Base-by-base conservation (phyloP, 2,888 invertebrate species). In the Lordiphosa andalusiaca region DNA sequence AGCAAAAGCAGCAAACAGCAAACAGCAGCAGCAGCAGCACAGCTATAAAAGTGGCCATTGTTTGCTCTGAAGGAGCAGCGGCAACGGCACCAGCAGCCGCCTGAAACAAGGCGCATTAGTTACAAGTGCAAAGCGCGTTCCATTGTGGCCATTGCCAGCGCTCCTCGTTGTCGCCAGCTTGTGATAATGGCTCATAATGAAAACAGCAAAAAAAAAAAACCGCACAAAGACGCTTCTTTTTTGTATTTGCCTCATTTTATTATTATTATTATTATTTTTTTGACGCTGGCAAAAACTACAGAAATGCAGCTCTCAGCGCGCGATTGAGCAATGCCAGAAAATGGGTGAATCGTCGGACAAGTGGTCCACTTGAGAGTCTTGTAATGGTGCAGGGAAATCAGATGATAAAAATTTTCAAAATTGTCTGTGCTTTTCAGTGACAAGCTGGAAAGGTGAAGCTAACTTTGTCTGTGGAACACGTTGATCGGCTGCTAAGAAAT, bases 121-220 rank as follows among this genome's bases (percentile, higher is more conserved):
- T 78, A 60, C 75, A 78, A 77, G 85, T 71, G 83, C 51, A 68
- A 66, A 66, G 84, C 75, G 63, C 62, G 62, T 49, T 37, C 67
- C 59, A 62, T 49, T 42, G 47, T 59, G 60, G 56, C 71, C 67
- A 36, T 52, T 40, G 36, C n/a, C 25, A 30, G 16, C 30, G 10
- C 30, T n/a, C 50, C 30, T 21, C n/a, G 53, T 75, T 83, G 84
- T 75, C 84, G 76, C 76, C 77, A 78, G 83, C 77, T 83, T 74
- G 83, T 67, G 78, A 75, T 85, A 78, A 78, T 78, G 85, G 85
- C 65, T 80, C 84, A 85, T 85, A 75, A 78, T 78, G 85, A 85
- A 78, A 80, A 78, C 65, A 80, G 60, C 58, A 40, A 50, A 16
- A n/a, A n/a, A n/a, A n/a, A n/a, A n/a, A 46, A 66, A 76, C 82